Evolutionary conservation across 2,888 invertebrate species (phyloP), one percentile per base, ranked within the genome.

Genomic region (Glyphotaelius pellucidus): DNA sequence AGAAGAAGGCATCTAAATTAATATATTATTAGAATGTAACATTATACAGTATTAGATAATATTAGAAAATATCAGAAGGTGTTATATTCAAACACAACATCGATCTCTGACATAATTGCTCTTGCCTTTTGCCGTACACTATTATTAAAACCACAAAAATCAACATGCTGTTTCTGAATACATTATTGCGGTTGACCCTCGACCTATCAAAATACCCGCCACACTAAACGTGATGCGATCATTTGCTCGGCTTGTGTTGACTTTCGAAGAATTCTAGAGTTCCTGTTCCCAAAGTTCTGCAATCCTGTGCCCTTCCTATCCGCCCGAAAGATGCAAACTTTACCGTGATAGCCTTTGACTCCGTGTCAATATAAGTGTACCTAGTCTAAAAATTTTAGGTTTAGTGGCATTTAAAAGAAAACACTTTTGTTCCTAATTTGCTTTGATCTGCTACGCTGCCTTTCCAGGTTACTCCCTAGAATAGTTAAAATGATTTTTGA

Each of bases 331-430:
- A 5, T 35, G 83, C 25, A 83, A 32, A 86, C 31, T 30, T 42
- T 42, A 38, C 32, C 85, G 2, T 32, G 35, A 38, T n/a, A 35
- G 85, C 42, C 86, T 47, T 86, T 52, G 86, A 86, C 86, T 86
- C n/a, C 38, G 85, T 86, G 42, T 42, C 47, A 86, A 52, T 86
- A 86, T 14, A 86, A 30, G n/a, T 86, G 30, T 67, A 67, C 67
- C 47, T 42, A 12, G 86, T 84, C 84, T 32, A 52, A 86, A 86
- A 52, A 47, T 86, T 86, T n/a, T 30, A 5, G 47, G 47, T 86
- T 86, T n/a, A 19, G 12, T 85, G 38, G 9, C 42, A 30, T 86
- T 47, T 86, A 30, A 47, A 47, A 47, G 9, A 14, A 15, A 47
- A 42, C 38, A 25, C n/a, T 19, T 30, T 42, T 86, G 86, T 86